Evolutionary conservation across 2,888 invertebrate species (phyloP), one percentile per base, ranked within the genome.

Genomic region (Venusia cambrica): DNA sequence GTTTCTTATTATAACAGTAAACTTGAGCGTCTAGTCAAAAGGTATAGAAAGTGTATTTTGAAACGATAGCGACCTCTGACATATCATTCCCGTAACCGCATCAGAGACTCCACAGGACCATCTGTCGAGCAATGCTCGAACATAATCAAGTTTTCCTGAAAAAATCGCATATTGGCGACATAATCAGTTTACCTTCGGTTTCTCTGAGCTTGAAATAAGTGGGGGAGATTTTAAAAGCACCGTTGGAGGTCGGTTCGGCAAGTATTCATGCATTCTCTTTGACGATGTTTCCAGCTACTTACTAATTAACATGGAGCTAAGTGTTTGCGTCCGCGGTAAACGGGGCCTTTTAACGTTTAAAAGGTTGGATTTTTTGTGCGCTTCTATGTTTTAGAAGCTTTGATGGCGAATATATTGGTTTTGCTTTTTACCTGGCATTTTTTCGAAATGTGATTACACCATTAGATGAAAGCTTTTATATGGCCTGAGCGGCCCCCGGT

Each of bases 201-300:
- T 78, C 80, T 76, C 77, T 69, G 74, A 71, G 71, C 71, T 68
- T 58, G 66, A 71, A 77, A 76, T 77, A 77, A 75, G 74, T 63
- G 75, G 73, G 79, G 76, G 72, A 69, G 67, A 72, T 81, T 85
- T 85, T 85, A 81, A 87, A 85, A 85, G 83, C 84, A 54, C 68
- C 71, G 73, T 62, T 62, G 64, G 74, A 75, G 76, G 74, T 75
- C 63, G 74, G 71, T 72, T 73, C 64, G 60, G 65, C 62, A 80
- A 84, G 85, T 85, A 85, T 83, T 87, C 87, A 84, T 79, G 76
- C 81, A 87, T 87, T 88, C 88, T 77, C 87, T 87, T 88, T 88
- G 84, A 84, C 78, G 77, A 60, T 72, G 81, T 74, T 70, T 67
- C 68, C 66, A 62, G 80, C 84, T 85, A 84, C 85, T 85, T 87